phyloP scores from a whole-genome alignment of 1,140 invertebrate genomes.

The Megalonaias nervosa region DNA sequence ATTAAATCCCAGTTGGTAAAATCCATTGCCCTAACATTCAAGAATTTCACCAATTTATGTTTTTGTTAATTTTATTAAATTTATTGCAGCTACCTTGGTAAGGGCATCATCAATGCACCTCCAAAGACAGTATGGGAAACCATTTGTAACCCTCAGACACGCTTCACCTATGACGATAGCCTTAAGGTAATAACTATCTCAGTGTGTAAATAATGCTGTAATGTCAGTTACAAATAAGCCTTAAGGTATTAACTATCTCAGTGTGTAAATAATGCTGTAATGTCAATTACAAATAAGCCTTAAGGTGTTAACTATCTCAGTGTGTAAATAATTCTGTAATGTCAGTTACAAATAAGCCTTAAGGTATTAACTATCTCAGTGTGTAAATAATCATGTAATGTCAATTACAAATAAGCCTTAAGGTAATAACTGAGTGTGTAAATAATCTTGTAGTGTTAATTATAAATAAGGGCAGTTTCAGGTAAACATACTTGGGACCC shows the following conservation, averaged over 20 bases:
- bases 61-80: background rate
- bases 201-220: no score
- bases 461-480: no score
- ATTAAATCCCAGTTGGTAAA: no score
- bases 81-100: slow-evolving; percentile 63
- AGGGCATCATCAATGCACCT: slow-evolving; percentile 62
- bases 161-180: slow-evolving; percentile 68
- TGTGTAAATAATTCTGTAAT: no score
- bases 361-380: slow-evolving; percentile 50
- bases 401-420: no score
- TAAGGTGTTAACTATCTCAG: slow-evolving; percentile 50
- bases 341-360: slow-evolving; percentile 14
- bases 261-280: no score
- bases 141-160: slow-evolving; percentile 64
- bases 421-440: slow-evolving; percentile 40
- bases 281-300: slow-evolving; percentile 15
- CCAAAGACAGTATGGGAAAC: slow-evolving; percentile 64
- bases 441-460: no score
- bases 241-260: slow-evolving; percentile 55
- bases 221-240: background rate
- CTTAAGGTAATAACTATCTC: slow-evolving; percentile 55
- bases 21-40: no score
- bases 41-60: no score
- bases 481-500: no score
- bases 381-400: no score